Base-by-base conservation (phyloP, 35 echinoderm and acorn worm genomes). In the Strongylocentrotus purpuratus region DNA sequence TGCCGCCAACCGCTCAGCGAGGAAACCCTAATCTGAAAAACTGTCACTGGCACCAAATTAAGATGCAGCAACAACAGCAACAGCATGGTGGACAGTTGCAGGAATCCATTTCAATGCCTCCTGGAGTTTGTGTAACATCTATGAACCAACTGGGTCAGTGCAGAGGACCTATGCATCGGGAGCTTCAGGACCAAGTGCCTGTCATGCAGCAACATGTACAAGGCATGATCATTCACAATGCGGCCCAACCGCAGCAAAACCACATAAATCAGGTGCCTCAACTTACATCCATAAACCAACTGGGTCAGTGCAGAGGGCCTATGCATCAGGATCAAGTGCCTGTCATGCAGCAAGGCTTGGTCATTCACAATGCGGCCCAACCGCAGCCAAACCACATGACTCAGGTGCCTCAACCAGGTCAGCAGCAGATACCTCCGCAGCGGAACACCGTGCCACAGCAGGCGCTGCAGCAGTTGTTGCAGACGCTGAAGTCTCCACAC, bases 401-500 rank as follows among this genome's bases (percentile, higher is more conserved):
- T 20, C 95, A 91, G 94, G 92, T 97, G 60, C 46, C 28, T 7
- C 88, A 86, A 47, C 96, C 92, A 33, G 71, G 55, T 58, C 95
- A 96, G 46, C 97, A 97, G 86, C 97, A 96, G 95, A 95, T 95
- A 31, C 87, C 94, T 88, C 90, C 70, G 78, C 95, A 93, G n/a
- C 46, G 85, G 46, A 78, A 95, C 45, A 94, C 61, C 55, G 93
- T 95, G 46, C 95, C 96, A 91, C 95, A 94, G 87, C 95, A 96
- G 90, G 95, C 97, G 71, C 88, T 99, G 58, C 98, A 99, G 55
- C 98, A 99, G 88, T 94, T 99, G 65, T 93, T 99, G 41, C 96
- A 98, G 47, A 97, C 97, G 14, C 94, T 99, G 65, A 99, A 97
- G 92, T 95, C 94, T 18, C 96, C 95, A 35, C 94, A 94, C 18